A percentile compares a stretch with the other conserved stretches of the same genome.
phyloP scores from a whole-genome alignment of 1,140 invertebrate species.

The Ctenoplectra terminalis region DNA sequence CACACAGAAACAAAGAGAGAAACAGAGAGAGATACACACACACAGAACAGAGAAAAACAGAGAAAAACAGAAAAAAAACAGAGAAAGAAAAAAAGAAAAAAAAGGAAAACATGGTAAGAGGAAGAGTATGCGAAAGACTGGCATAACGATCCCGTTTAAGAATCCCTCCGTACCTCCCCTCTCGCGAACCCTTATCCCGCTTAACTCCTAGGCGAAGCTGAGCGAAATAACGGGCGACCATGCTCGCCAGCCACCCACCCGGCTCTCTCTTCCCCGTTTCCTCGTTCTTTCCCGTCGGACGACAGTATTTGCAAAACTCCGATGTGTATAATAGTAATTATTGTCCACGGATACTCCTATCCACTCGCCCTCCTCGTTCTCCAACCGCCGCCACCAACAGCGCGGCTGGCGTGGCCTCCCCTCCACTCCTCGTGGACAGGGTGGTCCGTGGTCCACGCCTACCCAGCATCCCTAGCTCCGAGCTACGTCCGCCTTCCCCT shows the following conservation, averaged over 20 bases:
- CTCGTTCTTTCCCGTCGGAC: slow-evolving; percentile 54
- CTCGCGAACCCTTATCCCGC: slow-evolving; percentile 18
- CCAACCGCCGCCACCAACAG: slow-evolving; percentile 25
- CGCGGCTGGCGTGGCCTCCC: slow-evolving; percentile 63
- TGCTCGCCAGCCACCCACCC: slow-evolving; percentile 66
- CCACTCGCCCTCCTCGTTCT: slow-evolving; percentile 27
- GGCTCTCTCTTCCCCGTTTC: slow-evolving; percentile 52
- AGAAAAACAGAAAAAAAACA: slow-evolving; percentile 47
- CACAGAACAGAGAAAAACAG: no score
- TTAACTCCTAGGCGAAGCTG: slow-evolving; percentile 34
- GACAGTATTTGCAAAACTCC: slow-evolving; percentile 78
- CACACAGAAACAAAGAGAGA: no score
- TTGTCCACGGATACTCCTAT: slow-evolving; percentile 70
- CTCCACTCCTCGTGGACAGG: slow-evolving; percentile 58
- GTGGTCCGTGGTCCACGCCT: slow-evolving; percentile 74
- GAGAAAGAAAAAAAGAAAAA: slow-evolving; percentile 41
- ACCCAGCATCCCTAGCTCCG: slow-evolving; percentile 70
- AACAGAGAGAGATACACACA: no score
- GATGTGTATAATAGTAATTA: slow-evolving; percentile 76
- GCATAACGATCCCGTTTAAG: slow-evolving; percentile 82
- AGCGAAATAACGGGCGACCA: slow-evolving; percentile 74
- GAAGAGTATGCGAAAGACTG: slow-evolving; percentile 75
- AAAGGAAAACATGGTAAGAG: no score
- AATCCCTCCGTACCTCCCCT: slow-evolving; percentile 62
- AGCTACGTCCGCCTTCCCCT: slow-evolving; percentile 57